Evolutionary conservation across 2,888 invertebrate genomes (phyloP), one percentile per base, ranked within the genome.

Genomic region (Keiferia lycopersicella): DNA sequence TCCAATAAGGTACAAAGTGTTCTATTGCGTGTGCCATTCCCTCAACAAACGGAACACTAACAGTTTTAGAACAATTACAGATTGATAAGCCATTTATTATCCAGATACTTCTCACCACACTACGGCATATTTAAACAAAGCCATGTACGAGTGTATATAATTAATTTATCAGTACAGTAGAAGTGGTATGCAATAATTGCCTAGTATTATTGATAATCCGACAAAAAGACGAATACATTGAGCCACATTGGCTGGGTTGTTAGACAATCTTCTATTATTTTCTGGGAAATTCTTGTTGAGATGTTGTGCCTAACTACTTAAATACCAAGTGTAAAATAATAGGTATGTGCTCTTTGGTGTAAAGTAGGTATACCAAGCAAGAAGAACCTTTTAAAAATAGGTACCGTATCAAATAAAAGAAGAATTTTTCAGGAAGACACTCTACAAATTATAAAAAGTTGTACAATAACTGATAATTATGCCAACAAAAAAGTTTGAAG

Each of bases 11-110:
- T n/a, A 14, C 51, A 22, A 22, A 53, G 51, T 16, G 14, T 26
- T 16, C 7, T 8, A 30, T 56, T 56, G 20, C 56, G 34, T 34
- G 56, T 16, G n/a, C n/a, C 26, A 56, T 14, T 18, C n/a, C 34
- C 39, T 58, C 8, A 58, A 39, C 39, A 39, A 58, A 58, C 58
- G 58, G 58, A 39, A 58, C 58, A 22, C 58, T 39, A n/a, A 56
- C 58, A 58, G 58, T 58, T 58, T 58, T 12, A 58, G 12, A 58
- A 39, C 58, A 58, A 58, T 58, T 39, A 58, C 39, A 39, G 58
- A 38, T 58, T 58, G 38, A 58, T 58, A 30, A 56, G 56, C 12
- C 26, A 56, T 56, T 56, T 56, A 56, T 26, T 56, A 56, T 16
- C 30, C 56, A 30, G 56, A 56, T 34, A 56, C n/a, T 56, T 56